Conservation (phyloP, 2,888 invertebrate genomes). For the Cordilura impudica region DNA sequence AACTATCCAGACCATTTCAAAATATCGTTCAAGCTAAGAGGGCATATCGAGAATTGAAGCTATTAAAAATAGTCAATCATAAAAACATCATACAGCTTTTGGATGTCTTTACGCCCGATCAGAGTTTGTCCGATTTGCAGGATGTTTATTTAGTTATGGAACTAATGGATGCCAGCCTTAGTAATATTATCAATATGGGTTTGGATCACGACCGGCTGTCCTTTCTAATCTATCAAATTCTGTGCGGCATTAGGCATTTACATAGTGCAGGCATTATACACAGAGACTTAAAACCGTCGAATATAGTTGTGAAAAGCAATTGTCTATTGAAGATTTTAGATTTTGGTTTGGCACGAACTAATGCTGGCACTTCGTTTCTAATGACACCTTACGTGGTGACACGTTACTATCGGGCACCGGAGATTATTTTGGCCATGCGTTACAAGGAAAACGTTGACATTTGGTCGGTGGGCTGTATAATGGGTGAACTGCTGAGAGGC, state of each 20-base stretch:
- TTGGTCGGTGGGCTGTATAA: slow-evolving; percentile 99
- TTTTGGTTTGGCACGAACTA: slow-evolving; percentile 97
- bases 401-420: slow-evolving; percentile 98
- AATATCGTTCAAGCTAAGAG: slow-evolving; percentile 99
- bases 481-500: slow-evolving; percentile 99
- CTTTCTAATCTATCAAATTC: slow-evolving; percentile 99
- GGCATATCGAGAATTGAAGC: slow-evolving; percentile 99
- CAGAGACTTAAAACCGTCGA: slow-evolving; percentile 99
- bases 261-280: slow-evolving; percentile 99
- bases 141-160: slow-evolving; percentile 99
- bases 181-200: slow-evolving; percentile 99
- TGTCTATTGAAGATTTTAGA: slow-evolving; percentile 99
- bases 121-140: slow-evolving; percentile 97
- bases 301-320: slow-evolving; percentile 99
- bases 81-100: slow-evolving; percentile 99
- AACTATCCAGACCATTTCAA: slow-evolving; percentile 98
- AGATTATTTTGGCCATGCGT: slow-evolving; percentile 98
- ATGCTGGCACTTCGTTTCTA: slow-evolving; percentile 97
- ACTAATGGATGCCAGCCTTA: slow-evolving; percentile 99
- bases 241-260: slow-evolving; percentile 99
- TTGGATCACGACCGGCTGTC: slow-evolving; percentile 99
- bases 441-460: slow-evolving; percentile 99
- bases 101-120: slow-evolving; percentile 99
- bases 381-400: slow-evolving; percentile 99
- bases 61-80: slow-evolving; percentile 99